These are phyloP conservation scores for Pemphigus obesinymphae DNA, from an alignment of 1,140 invertebrate genomes.

Conservation along the genomic window DNA sequence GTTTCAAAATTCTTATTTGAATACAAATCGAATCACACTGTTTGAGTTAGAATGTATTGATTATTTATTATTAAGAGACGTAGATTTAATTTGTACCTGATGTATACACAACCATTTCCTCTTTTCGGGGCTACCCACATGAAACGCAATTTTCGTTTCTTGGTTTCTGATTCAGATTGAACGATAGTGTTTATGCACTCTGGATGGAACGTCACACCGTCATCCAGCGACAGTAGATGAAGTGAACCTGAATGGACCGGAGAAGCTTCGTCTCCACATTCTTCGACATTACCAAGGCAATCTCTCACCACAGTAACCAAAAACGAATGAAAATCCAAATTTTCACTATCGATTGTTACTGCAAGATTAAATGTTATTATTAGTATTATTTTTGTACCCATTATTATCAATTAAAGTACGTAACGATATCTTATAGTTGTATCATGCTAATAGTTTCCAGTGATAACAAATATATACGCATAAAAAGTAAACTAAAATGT, in stretches of 20 bases:
- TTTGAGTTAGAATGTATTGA: too few relatives aligned
- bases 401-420: too few relatives aligned
- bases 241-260: slow-evolving; percentile 60
- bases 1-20: too few relatives aligned
- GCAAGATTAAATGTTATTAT: neutral
- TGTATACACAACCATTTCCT: slow-evolving; percentile 68
- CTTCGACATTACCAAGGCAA: slow-evolving; percentile 51
- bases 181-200: slow-evolving; percentile 63
- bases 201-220: slow-evolving; percentile 64
- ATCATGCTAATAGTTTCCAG: too few relatives aligned
- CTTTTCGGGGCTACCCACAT: slow-evolving; percentile 72
- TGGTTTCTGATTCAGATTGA: slow-evolving; percentile 63
- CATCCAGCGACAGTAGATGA: slow-evolving; percentile 65
- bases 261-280: neutral
- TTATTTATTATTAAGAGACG: too few relatives aligned
- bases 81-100: too few relatives aligned
- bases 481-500: too few relatives aligned
- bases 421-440: too few relatives aligned
- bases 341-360: slow-evolving; percentile 17
- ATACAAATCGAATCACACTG: too few relatives aligned
- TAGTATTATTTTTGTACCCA: neutral
- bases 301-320: slow-evolving; percentile 42
- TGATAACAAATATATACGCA: too few relatives aligned
- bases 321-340: slow-evolving; percentile 7
- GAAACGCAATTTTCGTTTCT: slow-evolving; percentile 66